phyloP scores from a whole-genome alignment of 2,113 vertebrate species.

The Opisthocomus hoazin region DNA sequence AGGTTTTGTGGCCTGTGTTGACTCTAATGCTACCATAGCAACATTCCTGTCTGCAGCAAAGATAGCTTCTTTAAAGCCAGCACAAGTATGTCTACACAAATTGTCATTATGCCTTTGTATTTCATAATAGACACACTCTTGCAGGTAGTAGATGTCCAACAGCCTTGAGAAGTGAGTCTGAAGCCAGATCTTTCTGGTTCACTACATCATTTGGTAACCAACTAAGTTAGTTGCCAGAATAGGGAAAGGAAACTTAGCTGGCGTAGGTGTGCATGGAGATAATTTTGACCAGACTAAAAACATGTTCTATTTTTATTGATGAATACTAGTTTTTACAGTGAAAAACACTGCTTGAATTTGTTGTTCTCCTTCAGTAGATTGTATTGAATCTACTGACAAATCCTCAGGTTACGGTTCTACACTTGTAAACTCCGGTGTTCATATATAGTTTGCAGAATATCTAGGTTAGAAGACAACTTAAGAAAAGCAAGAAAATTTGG shows the following conservation, averaged over 20 bases:
- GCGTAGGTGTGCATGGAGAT: neutral
- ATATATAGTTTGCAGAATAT: neutral
- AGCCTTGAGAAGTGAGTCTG: neutral
- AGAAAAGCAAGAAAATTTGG: neutral
- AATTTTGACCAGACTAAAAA: neutral
- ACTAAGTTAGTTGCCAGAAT: neutral
- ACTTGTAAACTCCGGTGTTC: neutral
- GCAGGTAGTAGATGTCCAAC: neutral
- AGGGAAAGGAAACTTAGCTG: neutral
- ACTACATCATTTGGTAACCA: too few species aligned
- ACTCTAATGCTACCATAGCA: slow-evolving; percentile 25
- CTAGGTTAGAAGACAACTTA: neutral
- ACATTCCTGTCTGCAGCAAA: neutral
- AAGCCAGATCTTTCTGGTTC: neutral
- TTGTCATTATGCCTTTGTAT: neutral
- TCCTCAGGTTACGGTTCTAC: neutral
- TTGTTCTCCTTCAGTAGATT: neutral
- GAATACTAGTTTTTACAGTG: neutral
- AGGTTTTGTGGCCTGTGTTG: neutral
- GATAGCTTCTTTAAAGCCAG: neutral
- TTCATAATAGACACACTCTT: neutral
- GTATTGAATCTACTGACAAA: neutral
- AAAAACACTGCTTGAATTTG: neutral
- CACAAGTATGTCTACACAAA: neutral
- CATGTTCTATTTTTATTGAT: neutral